Base-by-base conservation (phyloP, 2,797 vertebrate genomes). In the Anguilla obscura region DNA sequence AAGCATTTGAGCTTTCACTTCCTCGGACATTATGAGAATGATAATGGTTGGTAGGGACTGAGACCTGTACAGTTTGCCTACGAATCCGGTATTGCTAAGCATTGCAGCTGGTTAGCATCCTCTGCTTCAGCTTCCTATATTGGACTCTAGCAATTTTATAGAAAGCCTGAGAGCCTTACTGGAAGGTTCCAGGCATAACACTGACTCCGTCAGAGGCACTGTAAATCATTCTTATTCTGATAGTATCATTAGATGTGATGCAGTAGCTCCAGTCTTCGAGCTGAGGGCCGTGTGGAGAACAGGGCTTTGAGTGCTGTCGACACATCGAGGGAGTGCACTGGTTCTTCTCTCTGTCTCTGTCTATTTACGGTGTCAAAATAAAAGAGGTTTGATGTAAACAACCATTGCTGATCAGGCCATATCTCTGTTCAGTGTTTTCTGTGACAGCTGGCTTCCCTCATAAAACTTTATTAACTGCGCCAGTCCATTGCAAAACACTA, bases 401-500 rank as follows among this genome's bases (percentile, higher is more conserved):
- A 16, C 85, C 66, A 27, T 3, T 27, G n/a, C 71, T n/a, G 63
- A 85, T 84, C 50, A 74, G 63, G 71, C 54, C 50, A 21, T 52
- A 24, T 84, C 71, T 88, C 82, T 69, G 54, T 74, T 56, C 82
- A 85, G 40, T 85, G 74, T 79, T 36, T 85, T 60, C 54, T 40
- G 45, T 63, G 56, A 48, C 33, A 84, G 36, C 69, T 88, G 60
- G 30, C 45, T 82, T 21, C 21, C 45, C 79, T 85, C 76, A 48
- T 85, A 85, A 85, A 79, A 33, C 36, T 52, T 16, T 79, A 54
- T 85, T 76, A 52, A 56, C 74, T 54, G 74, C 74, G 60, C 74
- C 36, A 79, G 71, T 88, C 54, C 36, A 21, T 40, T 88, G 82
- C 27, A 82, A 85, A 71, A 85, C 71, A 66, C 18, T 85, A 60